A percentile compares a stretch with the other conserved stretches of the same genome.
These are phyloP conservation scores for Sciurus carolinensis DNA, from an alignment of 2,797 vertebrate genomes.

Conservation along the genomic window DNA sequence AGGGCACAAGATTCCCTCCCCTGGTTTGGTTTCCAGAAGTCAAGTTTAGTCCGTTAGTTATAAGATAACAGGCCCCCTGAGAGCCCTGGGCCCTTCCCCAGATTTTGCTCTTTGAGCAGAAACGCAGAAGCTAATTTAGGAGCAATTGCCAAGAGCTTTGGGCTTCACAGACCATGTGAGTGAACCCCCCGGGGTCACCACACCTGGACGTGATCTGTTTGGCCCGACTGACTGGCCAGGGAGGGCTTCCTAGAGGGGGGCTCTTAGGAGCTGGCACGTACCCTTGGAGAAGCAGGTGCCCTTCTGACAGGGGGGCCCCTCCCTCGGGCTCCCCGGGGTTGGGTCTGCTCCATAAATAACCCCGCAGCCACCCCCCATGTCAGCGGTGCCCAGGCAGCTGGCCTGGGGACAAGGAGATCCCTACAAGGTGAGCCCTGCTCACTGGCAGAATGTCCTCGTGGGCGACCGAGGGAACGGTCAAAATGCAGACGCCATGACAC, in stretches of 20 bases:
- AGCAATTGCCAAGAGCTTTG: background rate
- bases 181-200: background rate
- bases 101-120: background rate
- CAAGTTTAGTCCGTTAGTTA: conserved; percentile 46
- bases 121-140: conserved; percentile 24
- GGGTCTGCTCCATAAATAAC: too few relatives aligned
- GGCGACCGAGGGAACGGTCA: background rate
- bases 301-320: background rate
- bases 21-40: conserved; percentile 36
- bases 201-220: background rate
- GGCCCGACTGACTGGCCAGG: background rate
- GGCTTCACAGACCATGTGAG: background rate
- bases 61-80: conserved; percentile 41
- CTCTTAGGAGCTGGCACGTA: background rate
- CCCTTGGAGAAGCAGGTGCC: background rate
- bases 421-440: background rate
- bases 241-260: background rate
- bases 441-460: background rate
- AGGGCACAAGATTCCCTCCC: background rate
- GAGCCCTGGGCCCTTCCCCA: background rate
- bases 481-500: background rate
- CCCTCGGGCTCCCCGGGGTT: background rate
- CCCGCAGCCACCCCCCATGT: rapidly evolving
- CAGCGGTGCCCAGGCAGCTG: too few relatives aligned
- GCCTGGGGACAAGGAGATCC: background rate